Percentiles rank a stretch among this genome's conserved stretches.
phyloP scores from a whole-genome alignment of 2,113 vertebrate species.

The Ranitomeya variabilis region DNA sequence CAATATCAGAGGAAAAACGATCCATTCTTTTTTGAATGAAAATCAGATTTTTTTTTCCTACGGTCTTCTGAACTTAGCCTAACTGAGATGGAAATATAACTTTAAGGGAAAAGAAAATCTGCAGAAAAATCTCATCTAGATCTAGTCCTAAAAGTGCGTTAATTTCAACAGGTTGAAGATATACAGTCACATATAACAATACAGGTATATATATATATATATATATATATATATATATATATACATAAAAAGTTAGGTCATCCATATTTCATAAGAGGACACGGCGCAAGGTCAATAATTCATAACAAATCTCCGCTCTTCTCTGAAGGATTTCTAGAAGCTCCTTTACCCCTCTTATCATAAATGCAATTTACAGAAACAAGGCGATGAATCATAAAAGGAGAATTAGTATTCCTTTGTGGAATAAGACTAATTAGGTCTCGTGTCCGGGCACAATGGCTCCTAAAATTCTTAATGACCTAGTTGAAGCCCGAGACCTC shows the following conservation, averaged over 20 bases:
- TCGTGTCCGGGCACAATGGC: not conserved
- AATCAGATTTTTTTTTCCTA: too few species aligned
- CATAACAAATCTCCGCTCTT: not conserved
- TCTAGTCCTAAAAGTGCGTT: too few species aligned
- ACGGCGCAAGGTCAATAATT: not conserved
- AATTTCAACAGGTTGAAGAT: too few species aligned
- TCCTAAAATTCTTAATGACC: not conserved
- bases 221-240: not conserved
- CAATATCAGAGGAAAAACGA: too few species aligned
- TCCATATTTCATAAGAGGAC: not conserved
- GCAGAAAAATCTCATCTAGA: too few species aligned
- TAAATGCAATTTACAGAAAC: not conserved
- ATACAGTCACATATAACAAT: too few species aligned
- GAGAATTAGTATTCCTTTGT: slow-evolving; percentile 14
- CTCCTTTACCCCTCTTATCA: not conserved
- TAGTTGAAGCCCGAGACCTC: not conserved
- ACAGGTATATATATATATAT: not conserved
- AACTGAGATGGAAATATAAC: too few species aligned
- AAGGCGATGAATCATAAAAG: not conserved
- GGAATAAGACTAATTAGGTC: not conserved
- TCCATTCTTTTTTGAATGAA: too few species aligned
- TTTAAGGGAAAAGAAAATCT: too few species aligned
- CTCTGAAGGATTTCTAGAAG: not conserved
- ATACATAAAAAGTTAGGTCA: not conserved
- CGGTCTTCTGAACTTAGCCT: too few species aligned